Conservation (phyloP, 2,113 vertebrate genomes). For the Apaloderma vittatum region DNA sequence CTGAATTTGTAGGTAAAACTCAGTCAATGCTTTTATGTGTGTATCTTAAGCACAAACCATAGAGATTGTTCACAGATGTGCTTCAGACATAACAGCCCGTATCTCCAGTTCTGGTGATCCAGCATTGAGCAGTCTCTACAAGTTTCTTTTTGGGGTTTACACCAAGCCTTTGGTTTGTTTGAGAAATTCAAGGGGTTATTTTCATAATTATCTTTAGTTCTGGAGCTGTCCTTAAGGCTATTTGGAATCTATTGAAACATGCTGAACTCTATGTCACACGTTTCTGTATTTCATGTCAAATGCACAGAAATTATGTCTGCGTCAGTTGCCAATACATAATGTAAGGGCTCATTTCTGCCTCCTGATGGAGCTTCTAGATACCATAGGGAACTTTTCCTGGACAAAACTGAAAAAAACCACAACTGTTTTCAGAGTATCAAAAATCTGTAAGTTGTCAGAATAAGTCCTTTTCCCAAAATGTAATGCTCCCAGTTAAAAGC, state of each 20-base stretch:
- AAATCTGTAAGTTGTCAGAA: background rate
- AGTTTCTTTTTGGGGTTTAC: conserved; percentile 2
- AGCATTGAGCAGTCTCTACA: background rate
- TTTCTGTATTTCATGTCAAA: background rate
- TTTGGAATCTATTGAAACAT: background rate
- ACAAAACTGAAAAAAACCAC: background rate
- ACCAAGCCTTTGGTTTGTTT: background rate
- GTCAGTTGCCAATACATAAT: background rate
- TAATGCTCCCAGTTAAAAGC: background rate
- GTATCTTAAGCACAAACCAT: background rate
- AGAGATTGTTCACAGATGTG: background rate
- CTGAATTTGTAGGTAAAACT: background rate
- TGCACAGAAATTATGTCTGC: background rate
- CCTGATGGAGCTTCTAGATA: background rate
- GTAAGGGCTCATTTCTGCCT: background rate
- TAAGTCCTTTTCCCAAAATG: background rate
- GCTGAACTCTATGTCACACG: background rate
- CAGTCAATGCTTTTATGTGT: background rate
- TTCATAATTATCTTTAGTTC: conserved; percentile 4
- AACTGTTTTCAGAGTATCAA: background rate
- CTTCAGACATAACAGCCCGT: background rate
- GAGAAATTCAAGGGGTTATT: background rate
- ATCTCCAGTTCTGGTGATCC: background rate
- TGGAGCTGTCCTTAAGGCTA: background rate
- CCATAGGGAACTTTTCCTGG: background rate